Evolutionary conservation across 2,888 invertebrate species (phyloP).

Genomic region (Xestoiulus laeticollis): DNA sequence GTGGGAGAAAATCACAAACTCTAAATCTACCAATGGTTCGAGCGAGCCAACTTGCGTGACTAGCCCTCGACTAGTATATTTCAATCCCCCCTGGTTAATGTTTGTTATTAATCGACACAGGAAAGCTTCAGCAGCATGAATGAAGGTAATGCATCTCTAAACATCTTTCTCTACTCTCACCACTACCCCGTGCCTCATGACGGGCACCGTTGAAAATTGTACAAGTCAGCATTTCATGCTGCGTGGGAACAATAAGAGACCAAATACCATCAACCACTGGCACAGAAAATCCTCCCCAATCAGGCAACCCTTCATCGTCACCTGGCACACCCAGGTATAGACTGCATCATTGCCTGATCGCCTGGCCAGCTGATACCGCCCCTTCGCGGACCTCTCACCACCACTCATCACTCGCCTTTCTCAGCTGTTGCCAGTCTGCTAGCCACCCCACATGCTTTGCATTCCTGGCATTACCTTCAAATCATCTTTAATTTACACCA

Average conservation of each 20-base stretch:
- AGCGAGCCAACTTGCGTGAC: background rate
- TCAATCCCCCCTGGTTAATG: conserved; percentile 46
- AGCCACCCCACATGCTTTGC: conserved; percentile 41
- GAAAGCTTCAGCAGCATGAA: conserved; percentile 48
- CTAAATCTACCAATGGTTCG: background rate
- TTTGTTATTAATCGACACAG: conserved; percentile 52
- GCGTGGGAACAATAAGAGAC: conserved; percentile 46
- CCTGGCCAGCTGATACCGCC: background rate
- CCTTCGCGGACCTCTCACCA: conserved; percentile 15
- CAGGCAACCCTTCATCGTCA: conserved; percentile 6
- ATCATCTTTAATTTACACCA: conserved; percentile 27
- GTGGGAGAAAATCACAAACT: background rate
- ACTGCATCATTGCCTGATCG: conserved; percentile 13
- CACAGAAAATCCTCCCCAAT: conserved; percentile 16
- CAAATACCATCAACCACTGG: conserved; percentile 12
- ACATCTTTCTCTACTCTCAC: conserved; percentile 24
- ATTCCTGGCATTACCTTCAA: conserved; percentile 30
- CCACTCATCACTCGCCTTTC: conserved; percentile 7
- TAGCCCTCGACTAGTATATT: background rate
- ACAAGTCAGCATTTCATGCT: conserved; percentile 41
- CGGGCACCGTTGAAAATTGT: conserved; percentile 49
- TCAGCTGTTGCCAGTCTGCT: conserved; percentile 40
- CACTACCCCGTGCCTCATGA: conserved; percentile 47
- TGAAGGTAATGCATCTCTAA: conserved; percentile 43
- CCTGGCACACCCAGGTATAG: conserved; percentile 31